A percentile compares a stretch with the other conserved stretches of the same genome.
Evolutionary conservation across 2,888 invertebrate genomes (phyloP).

Genomic region (Elegia similella): DNA sequence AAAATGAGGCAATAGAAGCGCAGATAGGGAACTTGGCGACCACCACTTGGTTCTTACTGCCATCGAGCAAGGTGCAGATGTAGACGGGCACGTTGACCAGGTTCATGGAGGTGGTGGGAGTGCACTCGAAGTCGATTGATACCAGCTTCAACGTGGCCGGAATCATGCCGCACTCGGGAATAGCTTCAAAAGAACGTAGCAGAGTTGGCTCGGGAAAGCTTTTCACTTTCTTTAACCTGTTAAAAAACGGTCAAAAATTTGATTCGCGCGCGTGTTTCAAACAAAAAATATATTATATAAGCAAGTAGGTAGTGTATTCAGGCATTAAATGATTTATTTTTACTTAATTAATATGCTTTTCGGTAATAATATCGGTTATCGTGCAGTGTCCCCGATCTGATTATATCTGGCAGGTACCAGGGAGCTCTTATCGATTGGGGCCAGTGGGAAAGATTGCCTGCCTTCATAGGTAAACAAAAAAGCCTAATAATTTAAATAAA

Average conservation of each 20-base stretch:
- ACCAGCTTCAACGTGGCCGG: constrained; percentile 51
- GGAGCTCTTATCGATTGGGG: too few species aligned
- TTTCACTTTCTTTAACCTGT: constrained; percentile 68
- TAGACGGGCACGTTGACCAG: constrained; percentile 65
- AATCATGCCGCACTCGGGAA: constrained; percentile 58
- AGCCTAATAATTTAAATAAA: too few species aligned
- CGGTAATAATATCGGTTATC: too few species aligned
- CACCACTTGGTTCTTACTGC: constrained; percentile 66
- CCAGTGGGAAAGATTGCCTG: too few species aligned
- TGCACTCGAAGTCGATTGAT: constrained; percentile 62
- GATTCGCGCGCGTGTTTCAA: too few species aligned
- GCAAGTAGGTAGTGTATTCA: too few species aligned
- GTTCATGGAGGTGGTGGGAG: constrained; percentile 67
- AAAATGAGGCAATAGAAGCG: constrained; percentile 62
- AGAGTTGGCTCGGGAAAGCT: constrained; percentile 69
- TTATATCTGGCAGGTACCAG: too few species aligned
- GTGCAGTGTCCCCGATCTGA: too few species aligned
- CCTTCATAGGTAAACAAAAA: too few species aligned
- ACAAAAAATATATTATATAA: too few species aligned
- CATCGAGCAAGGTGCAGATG: constrained; percentile 67
- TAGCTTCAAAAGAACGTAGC: constrained; percentile 56
- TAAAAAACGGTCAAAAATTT: not conserved
- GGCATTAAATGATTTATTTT: too few species aligned
- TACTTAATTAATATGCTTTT: too few species aligned
- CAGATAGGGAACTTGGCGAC: constrained; percentile 73